phyloP scores from a whole-genome alignment of 2,113 vertebrate species.

The Mobula birostris region DNA sequence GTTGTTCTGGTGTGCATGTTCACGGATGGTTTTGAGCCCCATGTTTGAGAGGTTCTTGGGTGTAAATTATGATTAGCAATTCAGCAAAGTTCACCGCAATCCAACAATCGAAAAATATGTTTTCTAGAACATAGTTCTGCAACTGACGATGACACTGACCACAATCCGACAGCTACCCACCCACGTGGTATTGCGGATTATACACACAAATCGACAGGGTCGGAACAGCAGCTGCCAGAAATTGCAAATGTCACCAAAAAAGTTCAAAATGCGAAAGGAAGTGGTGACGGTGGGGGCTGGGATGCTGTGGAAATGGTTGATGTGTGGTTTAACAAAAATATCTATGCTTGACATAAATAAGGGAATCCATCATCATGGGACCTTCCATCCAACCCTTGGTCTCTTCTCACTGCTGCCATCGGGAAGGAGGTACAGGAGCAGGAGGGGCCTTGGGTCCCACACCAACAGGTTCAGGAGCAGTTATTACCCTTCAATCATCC shows the following conservation, averaged over 20 bases:
- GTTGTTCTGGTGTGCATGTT: not conserved
- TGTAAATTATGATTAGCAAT: not conserved
- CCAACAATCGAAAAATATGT: not conserved
- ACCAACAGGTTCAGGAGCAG: too few relatives aligned
- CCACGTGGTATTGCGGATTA: not conserved
- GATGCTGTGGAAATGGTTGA: not conserved
- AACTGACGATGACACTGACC: not conserved
- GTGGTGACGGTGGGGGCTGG: not conserved
- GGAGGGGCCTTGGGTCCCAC: too few relatives aligned
- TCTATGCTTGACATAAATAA: not conserved
- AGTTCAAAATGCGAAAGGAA: not conserved
- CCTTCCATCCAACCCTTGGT: too few relatives aligned
- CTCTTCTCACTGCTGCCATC: too few relatives aligned
- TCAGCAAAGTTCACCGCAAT: not conserved
- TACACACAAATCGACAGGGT: not conserved
- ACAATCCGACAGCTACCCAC: not conserved
- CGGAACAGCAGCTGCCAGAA: not conserved
- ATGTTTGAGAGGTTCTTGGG: not conserved
- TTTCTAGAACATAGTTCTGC: conserved; percentile 3
- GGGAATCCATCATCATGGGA: too few relatives aligned
- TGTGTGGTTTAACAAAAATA: not conserved
- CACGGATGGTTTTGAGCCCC: not conserved
- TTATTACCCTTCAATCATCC: too few relatives aligned
- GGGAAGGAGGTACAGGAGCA: too few relatives aligned
- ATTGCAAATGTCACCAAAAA: conserved; percentile 13